These are phyloP conservation scores for Drosophila azteca DNA, from an alignment of 1,140 invertebrate species.

Conservation along the genomic window DNA sequence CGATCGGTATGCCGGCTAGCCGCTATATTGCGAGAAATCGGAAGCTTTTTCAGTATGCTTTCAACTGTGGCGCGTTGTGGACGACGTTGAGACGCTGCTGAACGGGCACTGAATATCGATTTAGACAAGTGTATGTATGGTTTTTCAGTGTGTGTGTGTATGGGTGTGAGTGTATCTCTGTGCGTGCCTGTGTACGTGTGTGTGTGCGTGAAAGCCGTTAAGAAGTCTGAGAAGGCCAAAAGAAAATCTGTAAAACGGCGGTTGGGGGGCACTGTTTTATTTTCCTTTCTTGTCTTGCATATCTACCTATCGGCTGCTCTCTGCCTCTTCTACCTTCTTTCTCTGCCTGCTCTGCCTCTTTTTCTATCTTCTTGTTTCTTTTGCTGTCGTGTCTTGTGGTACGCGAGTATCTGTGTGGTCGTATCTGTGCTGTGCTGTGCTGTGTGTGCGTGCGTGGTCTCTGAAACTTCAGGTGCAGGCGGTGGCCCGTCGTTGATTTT, in stretches of 20 bases:
- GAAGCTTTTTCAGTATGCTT: constrained; percentile 68
- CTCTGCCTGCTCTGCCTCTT: no score
- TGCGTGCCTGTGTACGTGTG: constrained; percentile 11
- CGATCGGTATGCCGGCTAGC: constrained; percentile 23
- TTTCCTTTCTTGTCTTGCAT: constrained; percentile 65
- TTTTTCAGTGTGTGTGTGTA: constrained; percentile 13
- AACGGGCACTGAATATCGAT: constrained; percentile 4
- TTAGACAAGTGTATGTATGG: constrained; percentile 49
- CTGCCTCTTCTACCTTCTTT: constrained; percentile 57
- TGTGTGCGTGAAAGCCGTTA: constrained; percentile 72
- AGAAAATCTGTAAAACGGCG: constrained; percentile 79
- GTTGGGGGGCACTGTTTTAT: constrained; percentile 66
- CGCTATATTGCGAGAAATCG: constrained; percentile 12
- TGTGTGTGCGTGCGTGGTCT: constrained; percentile 43
- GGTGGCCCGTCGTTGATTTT: constrained; percentile 62
- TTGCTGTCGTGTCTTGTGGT: constrained; percentile 76
- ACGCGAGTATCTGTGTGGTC: constrained; percentile 5
- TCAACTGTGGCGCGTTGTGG: constrained; percentile 67
- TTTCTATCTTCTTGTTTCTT: constrained; percentile 49
- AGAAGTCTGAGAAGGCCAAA: constrained; percentile 62
- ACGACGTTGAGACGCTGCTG: constrained; percentile 55
- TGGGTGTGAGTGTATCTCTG: constrained; percentile 15
- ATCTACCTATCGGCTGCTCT: constrained; percentile 65
- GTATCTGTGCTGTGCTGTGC: neutral
- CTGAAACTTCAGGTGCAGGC: constrained; percentile 75